Percentiles rank a stretch among this genome's conserved stretches.
These are phyloP conservation scores for Nipponia nippon DNA, from an alignment of 2,113 vertebrate genomes.

Conservation along the genomic window DNA sequence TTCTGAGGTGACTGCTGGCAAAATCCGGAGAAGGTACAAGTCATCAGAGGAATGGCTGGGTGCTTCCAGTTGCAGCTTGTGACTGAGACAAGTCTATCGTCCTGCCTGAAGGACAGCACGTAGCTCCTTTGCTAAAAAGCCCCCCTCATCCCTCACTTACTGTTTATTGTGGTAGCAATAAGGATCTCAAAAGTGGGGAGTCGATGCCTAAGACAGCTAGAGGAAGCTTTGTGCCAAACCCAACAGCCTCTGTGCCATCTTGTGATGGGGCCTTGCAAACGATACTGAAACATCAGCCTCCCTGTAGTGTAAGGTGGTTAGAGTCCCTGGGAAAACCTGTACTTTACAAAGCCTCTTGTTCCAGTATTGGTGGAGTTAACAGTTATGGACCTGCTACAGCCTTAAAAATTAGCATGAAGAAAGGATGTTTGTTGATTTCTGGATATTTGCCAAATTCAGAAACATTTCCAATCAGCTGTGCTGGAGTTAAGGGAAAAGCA, in stretches of 20 bases:
- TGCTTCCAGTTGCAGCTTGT: not conserved
- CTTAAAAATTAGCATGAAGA: not conserved
- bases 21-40: not conserved
- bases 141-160: not conserved
- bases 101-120: not conserved
- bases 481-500: not conserved
- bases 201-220: not conserved
- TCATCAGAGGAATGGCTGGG: not conserved
- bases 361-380: not conserved
- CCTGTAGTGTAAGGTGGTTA: accelerated
- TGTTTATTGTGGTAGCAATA: conserved; percentile 45
- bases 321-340: not conserved
- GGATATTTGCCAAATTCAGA: not conserved
- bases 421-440: not conserved
- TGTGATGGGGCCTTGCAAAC: not conserved
- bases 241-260: not conserved
- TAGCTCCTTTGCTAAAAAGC: not conserved
- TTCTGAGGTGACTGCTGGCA: not conserved
- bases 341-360: not conserved
- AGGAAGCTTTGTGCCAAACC: conserved; percentile 37
- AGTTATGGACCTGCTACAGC: not conserved
- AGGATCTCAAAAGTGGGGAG: not conserved
- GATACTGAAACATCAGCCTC: not conserved
- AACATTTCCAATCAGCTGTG: not conserved
- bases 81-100: not conserved